These are phyloP conservation scores for mouse (Mus musculus) DNA, from an alignment of 2,113 vertebrate species.

Conservation along the genomic window GRCm39 chrX:47141001-47141500, in stretches of 20 bases:
- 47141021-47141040: background rate
- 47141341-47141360: background rate
- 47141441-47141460: background rate
- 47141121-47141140: background rate
- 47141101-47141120: background rate
- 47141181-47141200: background rate
- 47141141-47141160: background rate
- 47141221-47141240: background rate
- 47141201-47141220: background rate
- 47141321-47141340: background rate
- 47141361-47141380: constrained; percentile 1
- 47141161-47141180: background rate
- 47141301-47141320: background rate
- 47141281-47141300: background rate
- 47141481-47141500: background rate
- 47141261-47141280: background rate
- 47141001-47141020: background rate
- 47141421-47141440: background rate
- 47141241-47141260: background rate
- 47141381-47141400: background rate
- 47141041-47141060: background rate
- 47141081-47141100: background rate
- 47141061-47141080: background rate
- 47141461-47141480: background rate
- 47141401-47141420: background rate